A percentile compares a stretch with the other conserved stretches of the same genome.
Evolutionary conservation across 2,888 invertebrate species (phyloP).

Genomic region (Agonopterix subpropinquella): DNA sequence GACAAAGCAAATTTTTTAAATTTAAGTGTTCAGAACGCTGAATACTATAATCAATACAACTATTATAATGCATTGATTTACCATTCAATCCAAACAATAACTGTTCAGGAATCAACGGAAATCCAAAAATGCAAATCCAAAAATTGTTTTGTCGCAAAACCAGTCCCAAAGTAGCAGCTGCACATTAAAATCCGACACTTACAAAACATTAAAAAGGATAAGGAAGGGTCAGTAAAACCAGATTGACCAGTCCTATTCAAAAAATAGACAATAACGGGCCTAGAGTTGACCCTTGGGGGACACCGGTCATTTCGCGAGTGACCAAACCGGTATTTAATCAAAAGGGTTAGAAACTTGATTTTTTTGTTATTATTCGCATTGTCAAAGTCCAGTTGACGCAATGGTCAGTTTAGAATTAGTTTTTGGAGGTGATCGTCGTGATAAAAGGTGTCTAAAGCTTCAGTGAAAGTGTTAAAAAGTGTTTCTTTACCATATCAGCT

Average conservation of each 20-base stretch:
- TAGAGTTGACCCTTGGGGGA: conserved; percentile 63
- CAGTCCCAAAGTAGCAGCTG: conserved; percentile 52
- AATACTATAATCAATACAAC: too few species aligned
- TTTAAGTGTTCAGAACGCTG: too few species aligned
- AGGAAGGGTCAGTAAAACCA: conserved; percentile 70
- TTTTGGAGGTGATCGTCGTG: conserved; percentile 35
- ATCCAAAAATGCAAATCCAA: conserved; percentile 13
- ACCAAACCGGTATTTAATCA: conserved; percentile 53
- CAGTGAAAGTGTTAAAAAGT: conserved; percentile 6
- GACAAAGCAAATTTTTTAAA: too few species aligned
- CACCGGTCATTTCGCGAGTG: conserved; percentile 59
- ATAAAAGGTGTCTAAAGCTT: conserved; percentile 17
- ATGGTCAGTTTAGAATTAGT: conserved; percentile 57
- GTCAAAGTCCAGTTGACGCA: conserved; percentile 24
- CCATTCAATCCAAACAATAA: too few species aligned
- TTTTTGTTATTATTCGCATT: conserved; percentile 41
- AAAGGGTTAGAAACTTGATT: conserved; percentile 42
- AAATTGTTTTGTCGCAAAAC: conserved; percentile 39
- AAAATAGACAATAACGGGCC: conserved; percentile 55
- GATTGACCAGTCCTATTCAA: conserved; percentile 68
- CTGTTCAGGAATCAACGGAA: conserved; percentile 9
- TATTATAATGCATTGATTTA: too few species aligned
- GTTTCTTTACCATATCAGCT: too few species aligned
- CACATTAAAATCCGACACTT: conserved; percentile 34
- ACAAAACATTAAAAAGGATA: conserved; percentile 52